Evolutionary conservation across 2,113 vertebrate genomes (phyloP).

Genomic region (Pseudopodoces humilis): DNA sequence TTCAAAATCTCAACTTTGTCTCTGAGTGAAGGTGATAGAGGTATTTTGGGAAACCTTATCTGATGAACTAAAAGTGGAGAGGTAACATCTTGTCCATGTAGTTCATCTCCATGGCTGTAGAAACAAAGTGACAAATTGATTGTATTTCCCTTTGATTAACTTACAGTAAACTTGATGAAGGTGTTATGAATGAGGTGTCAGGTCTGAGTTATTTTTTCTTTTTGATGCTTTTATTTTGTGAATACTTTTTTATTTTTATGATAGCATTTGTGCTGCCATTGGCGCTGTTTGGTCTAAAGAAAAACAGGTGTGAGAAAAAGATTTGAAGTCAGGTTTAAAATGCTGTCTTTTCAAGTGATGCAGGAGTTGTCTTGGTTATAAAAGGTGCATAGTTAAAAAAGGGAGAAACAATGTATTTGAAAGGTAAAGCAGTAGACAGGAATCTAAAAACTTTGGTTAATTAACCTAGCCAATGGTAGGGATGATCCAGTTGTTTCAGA

Average conservation of each 20-base stretch:
- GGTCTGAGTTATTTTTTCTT: neutral
- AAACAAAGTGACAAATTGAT: neutral
- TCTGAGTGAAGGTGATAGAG: neutral
- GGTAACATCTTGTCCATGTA: neutral
- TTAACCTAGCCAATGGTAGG: conserved; percentile 39
- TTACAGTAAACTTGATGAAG: neutral
- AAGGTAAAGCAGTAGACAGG: neutral
- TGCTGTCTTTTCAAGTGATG: neutral
- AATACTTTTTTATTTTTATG: neutral
- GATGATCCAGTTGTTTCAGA: conserved; percentile 41
- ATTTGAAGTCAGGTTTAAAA: conserved; percentile 19
- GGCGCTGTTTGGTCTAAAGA: neutral
- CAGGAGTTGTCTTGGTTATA: neutral
- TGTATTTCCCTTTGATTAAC: neutral
- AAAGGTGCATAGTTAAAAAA: neutral
- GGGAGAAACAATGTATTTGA: neutral
- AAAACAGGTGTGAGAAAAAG: neutral
- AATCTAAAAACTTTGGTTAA: conserved; percentile 31
- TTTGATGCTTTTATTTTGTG: neutral
- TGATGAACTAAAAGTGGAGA: neutral
- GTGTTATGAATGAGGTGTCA: neutral
- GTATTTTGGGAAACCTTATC: neutral
- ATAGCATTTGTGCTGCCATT: neutral
- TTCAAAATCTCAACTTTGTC: neutral
- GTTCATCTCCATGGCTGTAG: neutral